Base-by-base conservation (phyloP, 2,113 vertebrate species). In the Girardinichthys multiradiatus region DNA sequence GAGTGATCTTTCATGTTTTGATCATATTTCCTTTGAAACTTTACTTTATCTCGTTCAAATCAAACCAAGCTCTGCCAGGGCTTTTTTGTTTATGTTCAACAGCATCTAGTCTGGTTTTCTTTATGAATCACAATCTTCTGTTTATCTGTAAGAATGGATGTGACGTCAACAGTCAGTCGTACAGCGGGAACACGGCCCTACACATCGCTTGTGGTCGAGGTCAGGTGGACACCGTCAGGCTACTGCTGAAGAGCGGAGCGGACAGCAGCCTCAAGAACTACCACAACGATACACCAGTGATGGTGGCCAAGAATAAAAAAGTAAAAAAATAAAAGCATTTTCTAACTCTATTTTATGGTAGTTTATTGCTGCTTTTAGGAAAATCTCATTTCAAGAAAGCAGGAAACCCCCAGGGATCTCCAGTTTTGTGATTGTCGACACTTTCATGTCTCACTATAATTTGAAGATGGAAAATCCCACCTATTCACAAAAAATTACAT, bases 181-280 rank as follows among this genome's bases (percentile, higher is more conserved):
- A 97, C 80, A 95, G 95, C 0, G 95, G 95, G 45, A 97, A 96
- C 91, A 97, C 96, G 0, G 96, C 96, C 0, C 90, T 97, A 69
- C 96, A 97, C 72, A 92, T 92, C 0, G 95, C 96, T 4, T 95
- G 95, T 2, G 96, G 96, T 19, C 92, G 96, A 26, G 96, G 95
- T 12, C 95, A 96, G 54, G 87, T 95, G 63, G 96, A 96, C 33
- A 94, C 94, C 0, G 94, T 95, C 64, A 83, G 95, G 6, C 84
- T 94, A 9, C 91, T 97, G 76, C 91, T 97, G 51, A 95, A 94
- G 68, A 96, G 93, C 13, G 96, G 96, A 21, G 96, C 96, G 0
- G 95, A 97, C 89, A 94, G 94, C 62, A 94, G 95, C 79, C 88
- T 97, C 70, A 97, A 97, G 91, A 97, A 97, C 89, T 95, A 95